Evolutionary conservation across 1,140 invertebrate genomes (phyloP).

Genomic region (Ctenoplectra terminalis): DNA sequence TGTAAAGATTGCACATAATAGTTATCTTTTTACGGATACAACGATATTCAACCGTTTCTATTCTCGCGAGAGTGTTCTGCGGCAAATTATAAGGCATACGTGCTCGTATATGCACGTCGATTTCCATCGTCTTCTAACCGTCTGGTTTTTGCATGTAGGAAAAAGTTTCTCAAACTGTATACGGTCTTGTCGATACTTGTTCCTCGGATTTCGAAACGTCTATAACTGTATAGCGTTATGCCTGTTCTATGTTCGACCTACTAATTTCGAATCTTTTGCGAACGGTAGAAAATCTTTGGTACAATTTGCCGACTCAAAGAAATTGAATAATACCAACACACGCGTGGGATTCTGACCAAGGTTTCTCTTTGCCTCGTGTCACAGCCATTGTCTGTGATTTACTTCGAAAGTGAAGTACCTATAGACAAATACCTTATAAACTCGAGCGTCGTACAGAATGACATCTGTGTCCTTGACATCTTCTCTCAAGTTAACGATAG

Average conservation of each 20-base stretch:
- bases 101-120: background rate
- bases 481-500: background rate
- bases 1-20: no score
- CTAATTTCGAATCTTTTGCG: constrained; percentile 31
- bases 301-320: constrained; percentile 46
- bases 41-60: background rate
- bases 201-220: background rate
- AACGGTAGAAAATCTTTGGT: constrained; percentile 16
- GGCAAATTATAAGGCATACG: background rate
- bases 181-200: background rate
- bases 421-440: background rate
- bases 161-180: constrained; percentile 24
- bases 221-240: background rate
- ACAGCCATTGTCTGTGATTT: constrained; percentile 16
- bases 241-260: constrained; percentile 12
- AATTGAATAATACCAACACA: constrained; percentile 73
- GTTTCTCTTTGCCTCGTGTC: constrained; percentile 32
- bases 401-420: constrained; percentile 27
- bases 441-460: background rate
- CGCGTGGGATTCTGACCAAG: constrained; percentile 76
- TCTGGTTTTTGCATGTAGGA: constrained; percentile 38
- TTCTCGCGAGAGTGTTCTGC: background rate
- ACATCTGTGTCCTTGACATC: constrained; percentile 27
- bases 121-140: constrained; percentile 20
- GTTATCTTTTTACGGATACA: background rate